Base-by-base conservation (phyloP, 37 sponge, comb jelly and placozoan species). In the Haliclona indistincta region DNA sequence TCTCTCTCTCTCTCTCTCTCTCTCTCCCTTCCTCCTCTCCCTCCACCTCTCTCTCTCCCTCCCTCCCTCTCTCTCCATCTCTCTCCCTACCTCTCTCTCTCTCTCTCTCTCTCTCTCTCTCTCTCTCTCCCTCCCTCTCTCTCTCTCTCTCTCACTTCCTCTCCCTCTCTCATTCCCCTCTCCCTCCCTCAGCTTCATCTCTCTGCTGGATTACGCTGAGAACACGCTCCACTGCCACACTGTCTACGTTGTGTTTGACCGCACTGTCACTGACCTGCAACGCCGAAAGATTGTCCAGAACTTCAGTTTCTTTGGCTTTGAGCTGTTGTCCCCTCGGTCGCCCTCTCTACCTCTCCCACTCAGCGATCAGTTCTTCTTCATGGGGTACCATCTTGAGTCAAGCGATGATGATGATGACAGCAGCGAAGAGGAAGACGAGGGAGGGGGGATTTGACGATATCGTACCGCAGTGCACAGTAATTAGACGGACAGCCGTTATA, bases 191-290 rank as follows among this genome's bases (percentile, higher is more conserved):
- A 28, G 32, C 43, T 58, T 28, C 25, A 19, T 30, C 25, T 35
- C 81, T 29, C 43, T 82, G 26, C 54, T 82, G 68, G 83, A 74
- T 38, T 29, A 73, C 39, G 83, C 83, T 35, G 75, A 82, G 60
- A 68, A 73, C 29, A 33, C 36, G 47, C 49, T 74, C 20, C 39
- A 67, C 44, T 74, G 74, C 49, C 37, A 28, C 37, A 32, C 17
- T n/a, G 75, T 38, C 7, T 82, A 42, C 44, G 36, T 82, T 42
- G 67, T 81, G 64, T 71, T 81, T 19, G 35, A 30, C 2, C 51
- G 62, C 40, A 62, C 54, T 38, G 8, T 71, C 4, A 19, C 67
- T 37, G 56, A 68, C 38, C 6, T 25, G 3, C 51, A 29, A n/a
- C 58, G n/a, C 3, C 22, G 44, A 33, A 29, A 65, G 25, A 65